Conservation (phyloP, 2,113 vertebrate species). For the Dipodomys ordii region DNA sequence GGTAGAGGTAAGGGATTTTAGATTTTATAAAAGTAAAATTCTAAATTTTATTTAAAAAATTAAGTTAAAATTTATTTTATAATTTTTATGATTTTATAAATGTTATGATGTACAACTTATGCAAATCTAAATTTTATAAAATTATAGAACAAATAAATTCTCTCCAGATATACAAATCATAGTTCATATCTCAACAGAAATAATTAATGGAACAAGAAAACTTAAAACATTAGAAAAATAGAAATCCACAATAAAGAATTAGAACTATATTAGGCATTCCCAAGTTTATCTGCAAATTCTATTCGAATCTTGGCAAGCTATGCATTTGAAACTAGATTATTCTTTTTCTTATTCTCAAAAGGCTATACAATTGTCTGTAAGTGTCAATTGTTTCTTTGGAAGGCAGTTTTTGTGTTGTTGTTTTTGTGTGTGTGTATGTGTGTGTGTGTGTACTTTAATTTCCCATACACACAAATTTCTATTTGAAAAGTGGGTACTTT, state of each 20-base stretch:
- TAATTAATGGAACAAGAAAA: background rate
- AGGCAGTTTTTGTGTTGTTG: too few relatives aligned
- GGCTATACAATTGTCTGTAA: background rate
- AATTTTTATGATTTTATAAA: too few relatives aligned
- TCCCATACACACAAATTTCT: background rate
- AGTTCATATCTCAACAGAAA: background rate
- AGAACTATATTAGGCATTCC: background rate
- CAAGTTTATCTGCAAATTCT: background rate
- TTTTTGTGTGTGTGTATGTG: too few relatives aligned
- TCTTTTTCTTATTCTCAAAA: too few relatives aligned
- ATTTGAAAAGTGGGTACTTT: background rate
- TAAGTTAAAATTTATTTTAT: too few relatives aligned
- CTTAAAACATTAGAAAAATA: background rate
- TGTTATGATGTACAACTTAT: too few relatives aligned
- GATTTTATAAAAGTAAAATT: too few relatives aligned
- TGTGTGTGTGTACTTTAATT: background rate
- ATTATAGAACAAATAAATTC: background rate
- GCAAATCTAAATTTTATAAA: background rate
- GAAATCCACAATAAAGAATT: background rate
- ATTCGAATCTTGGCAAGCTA: background rate
- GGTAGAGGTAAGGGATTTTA: background rate
- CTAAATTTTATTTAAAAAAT: too few relatives aligned
- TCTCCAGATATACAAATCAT: background rate
- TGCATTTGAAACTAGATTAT: background rate
- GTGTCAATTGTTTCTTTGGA: background rate